A percentile compares a stretch with the other conserved stretches of the same genome.
Evolutionary conservation across 2,888 invertebrate genomes (phyloP).

Genomic region (Drosophila anomalata): DNA sequence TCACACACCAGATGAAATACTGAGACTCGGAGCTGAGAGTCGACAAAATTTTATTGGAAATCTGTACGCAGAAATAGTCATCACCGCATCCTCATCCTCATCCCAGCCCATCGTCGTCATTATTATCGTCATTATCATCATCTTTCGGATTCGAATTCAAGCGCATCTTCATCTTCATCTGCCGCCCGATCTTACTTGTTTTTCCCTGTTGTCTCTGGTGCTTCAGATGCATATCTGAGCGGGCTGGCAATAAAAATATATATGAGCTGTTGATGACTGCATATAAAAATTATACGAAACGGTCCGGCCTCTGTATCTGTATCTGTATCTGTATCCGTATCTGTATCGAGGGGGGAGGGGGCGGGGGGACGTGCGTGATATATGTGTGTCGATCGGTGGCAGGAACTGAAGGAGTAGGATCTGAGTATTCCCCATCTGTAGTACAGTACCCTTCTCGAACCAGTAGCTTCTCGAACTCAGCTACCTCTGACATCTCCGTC

Average conservation of each 20-base stretch:
- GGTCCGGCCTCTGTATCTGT: constrained; percentile 20
- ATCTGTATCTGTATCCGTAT: no score
- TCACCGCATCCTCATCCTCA: constrained; percentile 45
- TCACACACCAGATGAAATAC: constrained; percentile 69
- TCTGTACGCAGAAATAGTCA: constrained; percentile 78
- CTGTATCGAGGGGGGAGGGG: not conserved
- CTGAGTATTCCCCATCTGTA: not conserved
- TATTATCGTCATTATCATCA: constrained; percentile 29
- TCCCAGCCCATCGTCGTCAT: constrained; percentile 16
- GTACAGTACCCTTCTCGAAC: not conserved
- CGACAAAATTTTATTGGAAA: constrained; percentile 74
- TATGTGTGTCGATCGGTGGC: constrained; percentile 23
- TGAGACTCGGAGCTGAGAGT: constrained; percentile 42
- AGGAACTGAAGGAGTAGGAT: not conserved
- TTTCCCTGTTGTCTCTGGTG: constrained; percentile 46
- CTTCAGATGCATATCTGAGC: constrained; percentile 70
- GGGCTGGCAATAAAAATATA: constrained; percentile 77
- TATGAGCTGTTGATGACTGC: constrained; percentile 79
- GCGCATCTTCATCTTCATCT: constrained; percentile 30
- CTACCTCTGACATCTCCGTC: not conserved
- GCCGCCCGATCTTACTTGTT: constrained; percentile 34
- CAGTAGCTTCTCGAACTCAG: not conserved
- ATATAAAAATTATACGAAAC: constrained; percentile 74
- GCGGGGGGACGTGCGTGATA: constrained; percentile 5
- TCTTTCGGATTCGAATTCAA: constrained; percentile 32